These are phyloP conservation scores for Mastacembelus armatus DNA, from an alignment of 2,797 vertebrate species.

Conservation along the genomic window DNA sequence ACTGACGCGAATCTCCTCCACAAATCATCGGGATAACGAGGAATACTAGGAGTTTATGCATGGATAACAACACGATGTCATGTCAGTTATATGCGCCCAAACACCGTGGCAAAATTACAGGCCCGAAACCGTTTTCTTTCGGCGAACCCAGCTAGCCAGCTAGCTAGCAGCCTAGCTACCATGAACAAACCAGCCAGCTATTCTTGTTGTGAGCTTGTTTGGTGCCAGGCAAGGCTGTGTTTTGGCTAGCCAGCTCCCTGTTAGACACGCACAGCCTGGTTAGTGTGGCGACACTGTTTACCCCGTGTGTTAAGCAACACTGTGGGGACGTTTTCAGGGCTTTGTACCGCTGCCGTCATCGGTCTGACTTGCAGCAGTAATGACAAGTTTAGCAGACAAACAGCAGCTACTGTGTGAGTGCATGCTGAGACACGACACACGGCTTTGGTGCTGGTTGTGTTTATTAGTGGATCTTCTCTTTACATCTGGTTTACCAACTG, in stretches of 20 bases:
- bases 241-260: slow-evolving; percentile 49
- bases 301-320: slow-evolving; percentile 31
- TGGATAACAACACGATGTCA: slow-evolving; percentile 54
- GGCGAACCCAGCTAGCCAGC: slow-evolving; percentile 67
- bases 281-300: slow-evolving; percentile 34
- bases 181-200: slow-evolving; percentile 68
- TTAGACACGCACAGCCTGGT: slow-evolving; percentile 35
- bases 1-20: slow-evolving; percentile 30
- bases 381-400: slow-evolving; percentile 70
- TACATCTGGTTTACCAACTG: background rate
- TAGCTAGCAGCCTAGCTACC: slow-evolving; percentile 65
- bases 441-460: background rate
- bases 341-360: slow-evolving; percentile 73
- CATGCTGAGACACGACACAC: slow-evolving; percentile 16
- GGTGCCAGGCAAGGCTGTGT: slow-evolving; percentile 68
- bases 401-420: slow-evolving; percentile 44
- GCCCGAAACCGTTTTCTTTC: slow-evolving; percentile 81
- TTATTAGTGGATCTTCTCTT: background rate
- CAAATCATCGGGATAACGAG: slow-evolving; percentile 14
- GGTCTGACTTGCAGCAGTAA: slow-evolving; percentile 68
- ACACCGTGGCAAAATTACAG: slow-evolving; percentile 75
- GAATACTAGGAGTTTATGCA: slow-evolving; percentile 53
- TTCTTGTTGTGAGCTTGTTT: slow-evolving; percentile 67
- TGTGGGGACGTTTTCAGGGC: slow-evolving; percentile 44
- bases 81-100: slow-evolving; percentile 48